Evolutionary conservation across 2,113 vertebrate species (phyloP).

Genomic region (Rhizomys pruinosus): DNA sequence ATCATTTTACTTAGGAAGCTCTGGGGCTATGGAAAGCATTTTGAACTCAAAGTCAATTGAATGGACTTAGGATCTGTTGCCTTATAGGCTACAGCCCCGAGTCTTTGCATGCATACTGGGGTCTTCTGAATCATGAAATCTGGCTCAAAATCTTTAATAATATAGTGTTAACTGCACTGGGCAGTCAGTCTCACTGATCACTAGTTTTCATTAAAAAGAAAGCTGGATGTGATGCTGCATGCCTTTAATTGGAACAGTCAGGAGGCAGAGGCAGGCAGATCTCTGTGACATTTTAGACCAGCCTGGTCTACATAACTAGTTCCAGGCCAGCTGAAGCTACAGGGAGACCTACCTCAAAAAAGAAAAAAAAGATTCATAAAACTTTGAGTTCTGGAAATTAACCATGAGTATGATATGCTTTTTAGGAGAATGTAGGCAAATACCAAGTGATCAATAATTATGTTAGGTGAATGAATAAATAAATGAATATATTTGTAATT

Average conservation of each 20-base stretch:
- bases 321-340: too few species aligned
- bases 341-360: too few species aligned
- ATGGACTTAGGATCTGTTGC: not conserved
- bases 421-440: not conserved
- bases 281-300: too few species aligned
- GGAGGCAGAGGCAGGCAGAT: too few species aligned
- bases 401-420: not conserved
- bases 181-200: not conserved
- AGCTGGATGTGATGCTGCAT: too few species aligned
- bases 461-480: not conserved
- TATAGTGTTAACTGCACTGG: not conserved
- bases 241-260: too few species aligned
- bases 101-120: not conserved
- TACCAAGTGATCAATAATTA: not conserved
- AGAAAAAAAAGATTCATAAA: too few species aligned
- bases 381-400: not conserved
- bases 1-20: not conserved
- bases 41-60: slow-evolving; percentile 1
- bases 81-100: not conserved
- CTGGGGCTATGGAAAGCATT: not conserved
- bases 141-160: not conserved
- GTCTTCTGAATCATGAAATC: not conserved
- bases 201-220: not conserved
- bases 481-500: not conserved
- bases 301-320: too few species aligned